Evolutionary conservation across 2,797 vertebrate species (phyloP), one percentile per base, ranked within the genome.

Genomic region (Chaunax sp.): DNA sequence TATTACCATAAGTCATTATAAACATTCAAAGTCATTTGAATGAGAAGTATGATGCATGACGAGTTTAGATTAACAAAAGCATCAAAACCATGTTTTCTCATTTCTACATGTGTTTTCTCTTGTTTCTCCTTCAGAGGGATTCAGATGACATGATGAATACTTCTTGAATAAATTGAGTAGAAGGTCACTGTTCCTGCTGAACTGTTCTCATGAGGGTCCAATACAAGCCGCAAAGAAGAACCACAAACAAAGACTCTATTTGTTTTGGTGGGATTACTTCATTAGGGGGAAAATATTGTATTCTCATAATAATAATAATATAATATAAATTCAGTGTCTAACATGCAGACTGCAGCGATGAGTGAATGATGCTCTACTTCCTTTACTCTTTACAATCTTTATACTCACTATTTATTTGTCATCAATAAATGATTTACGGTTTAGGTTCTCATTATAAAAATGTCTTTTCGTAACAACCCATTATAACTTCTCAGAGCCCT

Each of bases 1-100:
- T 56, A 89, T 87, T 84, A 78, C 64, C 75, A 81, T 75, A 85
- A 86, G 75, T 91, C 74, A 86, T 91, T 90, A 80, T 45, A 68
- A 72, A 84, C 63, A 68, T 83, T 83, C 69, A 76, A 84, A 84
- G 67, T 45, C 43, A 37, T 77, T 65, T 62, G 58, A 69, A 73
- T 78, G 45, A 23, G 45, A 71, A 47, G 44, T 57, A 56, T 61
- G 47, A 44, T 60, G 52, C 72, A 76, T 77, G 69, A 79, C 58
- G 58, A 68, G 23, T 68, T 61, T 44, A 70, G 72, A 72, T 69
- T 77, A 78, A 61, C 54, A 66, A 53, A 28, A 19, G 10, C 23
- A 33, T 47, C 65, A 60, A 64, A 77, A 46, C 52, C 50, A 64
- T 43, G 37, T 64, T 77, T n/a, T 61, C 65, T 72, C 57, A 77